These are phyloP conservation scores for Octodon degus DNA, from an alignment of 2,113 vertebrate species.

Conservation along the genomic window DNA sequence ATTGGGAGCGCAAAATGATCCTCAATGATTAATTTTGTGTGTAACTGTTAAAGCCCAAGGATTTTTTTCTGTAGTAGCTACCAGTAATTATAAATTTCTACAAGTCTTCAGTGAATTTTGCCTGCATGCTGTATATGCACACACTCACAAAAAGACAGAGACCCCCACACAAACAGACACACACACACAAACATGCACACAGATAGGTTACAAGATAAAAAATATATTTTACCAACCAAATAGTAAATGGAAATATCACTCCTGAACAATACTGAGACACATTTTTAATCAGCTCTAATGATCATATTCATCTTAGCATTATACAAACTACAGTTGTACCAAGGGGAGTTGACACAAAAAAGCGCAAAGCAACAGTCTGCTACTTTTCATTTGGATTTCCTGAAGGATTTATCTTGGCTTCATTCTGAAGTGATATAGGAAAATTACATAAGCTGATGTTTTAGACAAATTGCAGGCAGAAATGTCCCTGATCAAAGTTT, in stretches of 20 bases:
- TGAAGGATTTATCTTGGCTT: neutral
- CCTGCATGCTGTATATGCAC: neutral
- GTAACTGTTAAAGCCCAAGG: neutral
- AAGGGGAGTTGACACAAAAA: neutral
- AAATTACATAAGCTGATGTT: neutral
- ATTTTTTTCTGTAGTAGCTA: neutral
- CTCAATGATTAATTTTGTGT: conserved; percentile 13
- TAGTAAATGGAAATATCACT: neutral
- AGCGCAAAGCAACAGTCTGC: neutral
- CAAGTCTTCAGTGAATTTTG: neutral
- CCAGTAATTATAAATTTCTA: conserved; percentile 21
- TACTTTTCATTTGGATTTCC: neutral
- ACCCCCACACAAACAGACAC: neutral
- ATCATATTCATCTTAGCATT: neutral
- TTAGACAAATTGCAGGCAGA: neutral
- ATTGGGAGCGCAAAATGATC: neutral
- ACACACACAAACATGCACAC: neutral
- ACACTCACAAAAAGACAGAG: neutral
- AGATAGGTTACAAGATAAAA: neutral
- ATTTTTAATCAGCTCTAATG: neutral
- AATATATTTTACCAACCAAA: neutral
- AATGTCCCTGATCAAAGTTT: neutral
- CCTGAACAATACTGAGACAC: neutral
- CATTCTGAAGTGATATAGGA: neutral
- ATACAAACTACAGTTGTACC: neutral